Percentiles rank a stretch among this genome's conserved stretches.
phyloP scores from a whole-genome alignment of 2,888 invertebrate species.

The Malthinus seriepunctatus region DNA sequence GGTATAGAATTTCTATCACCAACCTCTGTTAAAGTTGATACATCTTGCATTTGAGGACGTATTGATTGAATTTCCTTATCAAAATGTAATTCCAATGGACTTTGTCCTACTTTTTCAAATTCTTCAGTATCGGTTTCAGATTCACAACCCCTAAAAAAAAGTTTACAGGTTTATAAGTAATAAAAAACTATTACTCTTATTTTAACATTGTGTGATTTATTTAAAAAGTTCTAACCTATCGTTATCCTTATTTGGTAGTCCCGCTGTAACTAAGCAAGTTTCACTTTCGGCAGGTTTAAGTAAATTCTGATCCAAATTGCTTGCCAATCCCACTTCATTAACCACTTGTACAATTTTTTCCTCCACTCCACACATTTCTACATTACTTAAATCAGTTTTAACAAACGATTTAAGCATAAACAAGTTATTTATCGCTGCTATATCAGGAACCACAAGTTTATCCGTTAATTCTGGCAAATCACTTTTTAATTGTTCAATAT shows the following conservation, averaged over 20 bases:
- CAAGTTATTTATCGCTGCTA: constrained; percentile 71
- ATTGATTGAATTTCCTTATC: constrained; percentile 55
- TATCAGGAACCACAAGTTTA: constrained; percentile 69
- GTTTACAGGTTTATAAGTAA: not conserved
- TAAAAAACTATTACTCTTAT: not conserved
- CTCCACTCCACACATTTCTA: constrained; percentile 46
- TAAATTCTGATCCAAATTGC: constrained; percentile 50
- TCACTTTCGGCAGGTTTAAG: constrained; percentile 51
- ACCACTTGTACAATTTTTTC: constrained; percentile 50
- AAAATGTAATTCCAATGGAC: constrained; percentile 56
- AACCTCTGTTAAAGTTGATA: constrained; percentile 65
- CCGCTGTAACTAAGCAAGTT: constrained; percentile 43
- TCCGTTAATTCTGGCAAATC: constrained; percentile 69
- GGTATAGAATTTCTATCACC: constrained; percentile 50
- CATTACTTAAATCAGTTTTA: constrained; percentile 38
- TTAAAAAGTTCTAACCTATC: constrained; percentile 46
- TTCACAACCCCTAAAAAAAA: constrained; percentile 68
- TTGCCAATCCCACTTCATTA: constrained; percentile 49
- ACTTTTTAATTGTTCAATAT: constrained; percentile 65
- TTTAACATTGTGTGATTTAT: constrained; percentile 1
- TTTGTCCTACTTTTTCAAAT: constrained; percentile 77
- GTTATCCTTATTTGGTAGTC: constrained; percentile 50
- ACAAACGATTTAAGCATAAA: constrained; percentile 54
- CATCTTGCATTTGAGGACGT: constrained; percentile 58
- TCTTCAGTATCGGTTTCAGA: constrained; percentile 83